Evolutionary conservation across 2,113 vertebrate genomes (phyloP), one percentile per base, ranked within the genome.

Genomic region (Ahaetulla prasina): DNA sequence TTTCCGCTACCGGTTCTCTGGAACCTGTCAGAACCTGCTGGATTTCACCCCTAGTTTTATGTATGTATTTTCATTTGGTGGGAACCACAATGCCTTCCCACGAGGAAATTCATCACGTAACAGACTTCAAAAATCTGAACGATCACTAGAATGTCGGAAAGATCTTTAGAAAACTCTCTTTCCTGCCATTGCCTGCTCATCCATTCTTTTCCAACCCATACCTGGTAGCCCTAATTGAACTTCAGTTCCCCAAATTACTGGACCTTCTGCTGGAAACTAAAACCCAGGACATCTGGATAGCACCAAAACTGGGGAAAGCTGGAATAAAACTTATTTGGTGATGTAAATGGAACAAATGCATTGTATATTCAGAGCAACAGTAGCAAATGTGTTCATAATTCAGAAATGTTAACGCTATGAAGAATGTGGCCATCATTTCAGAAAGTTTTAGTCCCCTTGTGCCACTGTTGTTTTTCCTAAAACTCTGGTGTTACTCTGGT

Each of bases 381-480:
- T 63, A 87, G 39, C 43, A 16, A 87, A 35, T 0, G 6, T n/a
- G 5, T 1, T 2, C 4, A 22, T 53, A 89, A 89, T 60, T 8
- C n/a, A n/a, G 1, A 45, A 47, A 7, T 25, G 54, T 4, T 23
- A 45, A 12, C 39, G 0, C 1, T 39, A 5, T 57, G 2, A 87
- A 60, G 54, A 90, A n/a, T 50, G 0, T 50, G 50, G 35, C 90
- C 85, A 68, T 54, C 25, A 80, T 84, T 9, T 74, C 88, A 90
- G 95, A 55, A 47, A n/a, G 89, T 89, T 92, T 89, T 11, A 60
- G 89, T 68, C 93, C 22, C 9, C 94, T 57, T 94, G 63, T 91
- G 91, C 25, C 47, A 57, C 5, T 43, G 20, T 1, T 49, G 50
- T 45, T 52, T 85, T 93, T 92, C 52, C 16, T 91, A 90, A 93